Evolutionary conservation across 2,888 invertebrate species (phyloP), one percentile per base, ranked within the genome.

Genomic region (Ametastegia equiseti): DNA sequence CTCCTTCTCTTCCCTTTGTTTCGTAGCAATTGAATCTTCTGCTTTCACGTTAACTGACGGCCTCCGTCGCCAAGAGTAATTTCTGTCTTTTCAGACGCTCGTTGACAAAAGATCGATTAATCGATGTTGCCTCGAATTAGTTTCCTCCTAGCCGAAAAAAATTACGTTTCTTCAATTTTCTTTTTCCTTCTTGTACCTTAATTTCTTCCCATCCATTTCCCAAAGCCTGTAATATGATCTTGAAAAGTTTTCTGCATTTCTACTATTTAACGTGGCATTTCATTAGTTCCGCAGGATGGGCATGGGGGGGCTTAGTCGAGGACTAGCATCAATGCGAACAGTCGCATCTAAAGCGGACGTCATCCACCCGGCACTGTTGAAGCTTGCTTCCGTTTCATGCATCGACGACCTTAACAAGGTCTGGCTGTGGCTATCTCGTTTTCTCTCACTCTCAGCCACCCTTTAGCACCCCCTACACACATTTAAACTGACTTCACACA

Each of bases 331-430:
- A 54, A 54, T 75, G n/a, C 36, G 36, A 50, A 75, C 19, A 19
- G 54, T 50, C 54, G 36, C 50, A 45, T 36, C n/a, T 67, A 71
- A 11, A 54, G 75, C 27, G 30, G 54, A 75, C 75, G 19, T 75
- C 75, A 75, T 33, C 36, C 45, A 75, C 50, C 36, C 19, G 11
- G 50, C 75, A 57, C 42, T 39, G 80, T 80, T 71, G 71, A 78
- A 82, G 60, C 73, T 80, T 81, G 60, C 82, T 82, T 84, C 83
- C 82, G 84, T 84, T 85, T 86, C 83, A 85, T 81, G 86, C 83
- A 83, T 83, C 80, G 77, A 36, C 81, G 84, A 81, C 80, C 81
- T 80, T 81, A 82, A 86, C 84, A 82, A 65, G 60, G 78, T 69
- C 79, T 60, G 75, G 54, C 57, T 81, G 67, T 80, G 77, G 54